Base-by-base conservation (phyloP, 2,113 vertebrate species). In the Cryptotis parvus region DNA sequence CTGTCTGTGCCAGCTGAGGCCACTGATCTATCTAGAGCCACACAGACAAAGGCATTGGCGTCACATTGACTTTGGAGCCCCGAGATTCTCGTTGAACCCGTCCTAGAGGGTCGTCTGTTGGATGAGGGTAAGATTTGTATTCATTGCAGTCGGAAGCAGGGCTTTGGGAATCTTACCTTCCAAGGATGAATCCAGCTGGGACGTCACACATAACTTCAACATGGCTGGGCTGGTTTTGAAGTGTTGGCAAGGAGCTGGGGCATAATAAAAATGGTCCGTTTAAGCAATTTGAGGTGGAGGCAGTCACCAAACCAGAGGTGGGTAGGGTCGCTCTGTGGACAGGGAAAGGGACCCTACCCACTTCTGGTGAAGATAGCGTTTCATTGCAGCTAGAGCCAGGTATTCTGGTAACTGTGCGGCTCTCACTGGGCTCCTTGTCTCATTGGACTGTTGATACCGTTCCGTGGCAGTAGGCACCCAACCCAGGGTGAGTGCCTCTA, bases 81-180 rank as follows among this genome's bases (percentile, higher is more conserved):
- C 27, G 6, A 24, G 18, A 26, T 80, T 89, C 83, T 49, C 63
- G 73, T 58, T 84, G 29, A 80, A 4, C 24, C 11, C 0, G 0
- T 11, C 18, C 37, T 72, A 77, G 61, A 4, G 35, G 37, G 86
- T 35, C 49, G 12, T 43, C 29, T 26, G 7, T 52, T 58, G 18
- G 66, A 6, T 8, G 4, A 9, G 7, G n/a, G 3, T 16, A 4
- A 15, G 35, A 29, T 18, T 14, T 8, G 1, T 9, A 9, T 6
- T 4, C 45, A 49, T 39, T 26, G 10, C 24, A 14, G 58, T 18
- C 15, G 11, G 24, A 18, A 24, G 18, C 58, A 63, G 58, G 26
- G 24, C 15, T 5, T 24, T 4, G 14, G 45, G 43, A 4, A 2
- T 11, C 73, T 0, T 0, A 39, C 4, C 74, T 81, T 58, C 52